phyloP scores from a whole-genome alignment of 1,140 invertebrate genomes.

The Trachymyrmex cornetzi region DNA sequence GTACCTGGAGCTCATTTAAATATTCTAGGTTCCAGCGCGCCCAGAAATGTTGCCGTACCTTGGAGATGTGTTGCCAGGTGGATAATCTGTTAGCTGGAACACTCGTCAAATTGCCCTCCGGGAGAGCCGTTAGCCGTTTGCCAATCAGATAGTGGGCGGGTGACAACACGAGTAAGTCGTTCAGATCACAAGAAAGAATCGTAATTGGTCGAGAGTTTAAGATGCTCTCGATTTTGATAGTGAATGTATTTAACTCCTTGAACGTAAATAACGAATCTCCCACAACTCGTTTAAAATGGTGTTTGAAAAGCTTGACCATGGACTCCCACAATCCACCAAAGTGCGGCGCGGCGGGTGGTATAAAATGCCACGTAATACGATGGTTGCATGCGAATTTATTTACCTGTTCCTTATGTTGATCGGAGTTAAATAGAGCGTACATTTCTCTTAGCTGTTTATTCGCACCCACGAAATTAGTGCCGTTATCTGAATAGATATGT shows the following conservation, averaged over 20 bases:
- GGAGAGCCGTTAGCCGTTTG: background rate
- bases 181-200: background rate
- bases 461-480: background rate
- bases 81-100: background rate
- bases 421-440: background rate
- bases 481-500: background rate
- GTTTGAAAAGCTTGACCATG: slow-evolving; percentile 11
- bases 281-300: slow-evolving; percentile 9
- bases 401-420: background rate
- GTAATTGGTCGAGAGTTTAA: slow-evolving; percentile 10
- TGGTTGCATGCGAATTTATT: too few species aligned
- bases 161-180: background rate
- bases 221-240: slow-evolving; percentile 10
- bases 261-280: background rate
- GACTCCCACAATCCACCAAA: slow-evolving; percentile 50
- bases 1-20: background rate
- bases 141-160: background rate
- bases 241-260: slow-evolving; percentile 43
- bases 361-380: slow-evolving; percentile 48
- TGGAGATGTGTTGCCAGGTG: background rate
- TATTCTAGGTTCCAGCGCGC: slow-evolving; percentile 5
- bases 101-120: background rate
- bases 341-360: slow-evolving; percentile 38
- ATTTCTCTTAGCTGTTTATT: background rate
- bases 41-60: slow-evolving; percentile 30